phyloP scores from a whole-genome alignment of 2,797 vertebrate genomes.

The Mionectes olivaceus region DNA sequence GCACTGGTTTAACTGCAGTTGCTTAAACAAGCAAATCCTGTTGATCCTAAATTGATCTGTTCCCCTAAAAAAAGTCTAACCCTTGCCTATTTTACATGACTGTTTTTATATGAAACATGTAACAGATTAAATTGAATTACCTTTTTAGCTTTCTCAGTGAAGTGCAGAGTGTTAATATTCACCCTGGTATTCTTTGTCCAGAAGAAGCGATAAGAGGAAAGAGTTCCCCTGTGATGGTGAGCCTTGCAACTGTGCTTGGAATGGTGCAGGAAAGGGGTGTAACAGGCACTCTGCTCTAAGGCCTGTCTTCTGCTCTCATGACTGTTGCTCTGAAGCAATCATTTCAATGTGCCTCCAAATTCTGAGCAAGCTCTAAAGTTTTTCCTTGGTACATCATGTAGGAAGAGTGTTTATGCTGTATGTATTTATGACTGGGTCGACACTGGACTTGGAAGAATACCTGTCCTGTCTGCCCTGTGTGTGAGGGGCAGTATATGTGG shows the following conservation, averaged over 20 bases:
- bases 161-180: neutral
- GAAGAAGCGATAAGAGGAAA: neutral
- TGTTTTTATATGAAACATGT: neutral
- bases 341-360: neutral
- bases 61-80: neutral
- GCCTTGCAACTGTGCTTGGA: neutral
- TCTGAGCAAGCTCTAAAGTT: neutral
- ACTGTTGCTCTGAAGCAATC: neutral
- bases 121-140: neutral
- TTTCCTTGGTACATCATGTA: neutral
- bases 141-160: neutral
- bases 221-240: neutral
- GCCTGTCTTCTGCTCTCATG: fast-evolving
- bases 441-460: neutral
- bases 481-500: fast-evolving
- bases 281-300: neutral
- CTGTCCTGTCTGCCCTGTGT: fast-evolving
- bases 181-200: neutral
- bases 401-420: neutral
- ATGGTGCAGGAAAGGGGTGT: neutral
- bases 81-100: neutral
- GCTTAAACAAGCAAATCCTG: conserved; percentile 11
- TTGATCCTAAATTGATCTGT: conserved; percentile 23
- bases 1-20: conserved; percentile 11
- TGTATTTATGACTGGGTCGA: neutral